Conservation (phyloP, 1,140 invertebrate species). For the Bilobella aurantiaca region DNA sequence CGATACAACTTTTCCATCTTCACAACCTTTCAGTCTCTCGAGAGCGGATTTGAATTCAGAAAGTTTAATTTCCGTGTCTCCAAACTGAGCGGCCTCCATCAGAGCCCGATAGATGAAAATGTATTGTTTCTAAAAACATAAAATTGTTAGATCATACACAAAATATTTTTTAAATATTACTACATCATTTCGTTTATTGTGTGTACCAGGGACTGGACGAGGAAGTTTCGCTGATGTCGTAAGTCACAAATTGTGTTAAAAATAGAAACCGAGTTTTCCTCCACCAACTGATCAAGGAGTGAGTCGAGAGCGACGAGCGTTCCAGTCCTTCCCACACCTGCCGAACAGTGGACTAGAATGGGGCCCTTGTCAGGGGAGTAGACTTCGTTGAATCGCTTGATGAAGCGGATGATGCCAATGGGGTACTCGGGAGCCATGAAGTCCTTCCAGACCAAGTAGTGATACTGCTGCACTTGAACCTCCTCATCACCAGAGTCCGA, state of each 20-base stretch:
- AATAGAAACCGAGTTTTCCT: slow-evolving; percentile 70
- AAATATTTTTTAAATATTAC: neutral
- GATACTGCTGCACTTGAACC: slow-evolving; percentile 74
- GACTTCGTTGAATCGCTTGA: slow-evolving; percentile 76
- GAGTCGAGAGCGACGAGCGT: slow-evolving; percentile 83
- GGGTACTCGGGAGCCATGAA: slow-evolving; percentile 88
- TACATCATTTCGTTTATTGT: neutral
- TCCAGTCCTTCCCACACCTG: slow-evolving; percentile 83
- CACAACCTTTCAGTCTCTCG: slow-evolving; percentile 58
- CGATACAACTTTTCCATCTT: slow-evolving; percentile 51
- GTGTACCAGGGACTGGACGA: slow-evolving; percentile 77
- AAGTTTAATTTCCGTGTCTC: slow-evolving; percentile 76
- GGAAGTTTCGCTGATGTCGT: slow-evolving; percentile 77
- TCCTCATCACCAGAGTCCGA: slow-evolving; percentile 49
- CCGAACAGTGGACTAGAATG: slow-evolving; percentile 81
- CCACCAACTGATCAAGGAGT: slow-evolving; percentile 67
- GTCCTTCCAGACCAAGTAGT: slow-evolving; percentile 90
- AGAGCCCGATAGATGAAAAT: slow-evolving; percentile 92
- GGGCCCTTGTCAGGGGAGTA: slow-evolving; percentile 65
- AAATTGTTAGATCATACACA: neutral
- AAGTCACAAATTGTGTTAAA: slow-evolving; percentile 83
- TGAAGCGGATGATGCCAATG: slow-evolving; percentile 77
- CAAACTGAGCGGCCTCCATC: slow-evolving; percentile 85
- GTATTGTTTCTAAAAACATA: slow-evolving; percentile 73
- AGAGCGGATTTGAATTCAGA: slow-evolving; percentile 56